Evolutionary conservation across 2,797 vertebrate genomes (phyloP).

Genomic region (Etheostoma perlongum): DNA sequence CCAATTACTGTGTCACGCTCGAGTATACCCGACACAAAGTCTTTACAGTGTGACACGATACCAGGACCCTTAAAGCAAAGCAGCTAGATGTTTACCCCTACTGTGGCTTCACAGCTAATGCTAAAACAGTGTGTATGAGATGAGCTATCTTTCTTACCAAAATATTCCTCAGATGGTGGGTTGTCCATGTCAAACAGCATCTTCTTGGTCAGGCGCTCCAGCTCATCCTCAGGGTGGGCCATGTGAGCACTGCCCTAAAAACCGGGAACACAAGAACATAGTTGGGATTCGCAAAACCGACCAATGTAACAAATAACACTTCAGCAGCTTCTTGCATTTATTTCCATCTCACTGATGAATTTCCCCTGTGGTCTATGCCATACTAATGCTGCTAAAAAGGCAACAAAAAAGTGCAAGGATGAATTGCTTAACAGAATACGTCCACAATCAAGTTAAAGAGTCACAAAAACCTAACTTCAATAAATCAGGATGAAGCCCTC

Average conservation of each 20-base stretch:
- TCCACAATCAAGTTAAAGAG: slow-evolving; percentile 25
- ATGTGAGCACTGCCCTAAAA: slow-evolving; percentile 82
- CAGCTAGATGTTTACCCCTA: not conserved
- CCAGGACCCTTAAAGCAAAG: not conserved
- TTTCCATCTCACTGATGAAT: slow-evolving; percentile 14
- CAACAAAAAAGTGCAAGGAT: slow-evolving; percentile 6
- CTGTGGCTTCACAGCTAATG: not conserved
- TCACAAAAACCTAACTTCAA: slow-evolving; percentile 46
- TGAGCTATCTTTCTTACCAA: slow-evolving; percentile 85
- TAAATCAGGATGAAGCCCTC: slow-evolving; percentile 47
- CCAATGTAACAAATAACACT: slow-evolving; percentile 3
- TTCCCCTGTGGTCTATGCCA: not conserved
- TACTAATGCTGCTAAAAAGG: slow-evolving; percentile 4
- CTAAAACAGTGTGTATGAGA: not conserved
- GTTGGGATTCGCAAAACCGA: slow-evolving; percentile 27
- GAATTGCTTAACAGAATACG: slow-evolving; percentile 3
- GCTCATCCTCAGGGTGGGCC: slow-evolving; percentile 94
- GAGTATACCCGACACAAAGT: too few species aligned
- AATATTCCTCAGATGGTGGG: slow-evolving; percentile 96
- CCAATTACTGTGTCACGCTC: too few species aligned
- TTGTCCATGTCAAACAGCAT: slow-evolving; percentile 99
- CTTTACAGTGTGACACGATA: not conserved
- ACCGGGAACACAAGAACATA: slow-evolving; percentile 19
- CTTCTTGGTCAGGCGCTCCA: slow-evolving; percentile 98
- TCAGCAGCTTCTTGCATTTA: not conserved